Base-by-base conservation (phyloP, 2,888 invertebrate species). In the Clunio marinus region DNA sequence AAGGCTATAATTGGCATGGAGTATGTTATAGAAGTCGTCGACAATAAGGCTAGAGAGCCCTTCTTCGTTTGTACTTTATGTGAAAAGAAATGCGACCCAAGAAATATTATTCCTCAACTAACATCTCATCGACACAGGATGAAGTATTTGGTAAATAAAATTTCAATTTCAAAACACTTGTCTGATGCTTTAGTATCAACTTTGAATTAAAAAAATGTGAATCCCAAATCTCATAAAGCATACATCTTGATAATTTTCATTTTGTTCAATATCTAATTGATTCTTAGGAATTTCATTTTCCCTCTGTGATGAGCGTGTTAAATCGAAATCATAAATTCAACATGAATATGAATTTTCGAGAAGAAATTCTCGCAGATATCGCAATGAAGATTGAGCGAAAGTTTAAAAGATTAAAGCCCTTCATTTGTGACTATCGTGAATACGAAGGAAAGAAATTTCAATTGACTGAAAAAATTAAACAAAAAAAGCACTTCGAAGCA, bases 1-100 rank as follows among this genome's bases (percentile, higher is more conserved):
- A 82, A 71, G 68, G 71, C 85, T 2, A 75, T 85, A 59, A 75
- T 91, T 68, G 92, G 91, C n/a, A 76, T 91, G 69, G 92, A 92
- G 77, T 93, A 91, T 77, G 79, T 91, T 59, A 76, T 92, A 55
- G 92, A 92, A 77, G 77, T 91, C 72, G 81, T 83, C 35, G 84
- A 85, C 74, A 80, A 85, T 73, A 78, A 81, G 5, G 84, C 84
- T 71, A 82, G 83, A 74, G 89, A 89, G 76, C 88, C 90, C 0
- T 79, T 83, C 63, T 92, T 92, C 77, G 81, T 86, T 63, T 93
- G 92, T 78, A 83, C 88, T 72, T 80, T 92, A 70, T 93, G 92
- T 77, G 84, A 85, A 74, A 91, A 90, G 77, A 86, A 87, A 72
- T 90, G 91, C 41, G 88, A 90, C 75, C 88, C 87, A 25, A 83